Percentiles rank a stretch among this genome's conserved stretches.
phyloP scores from a whole-genome alignment of 2,888 invertebrate genomes.

The Xylocampa areola region DNA sequence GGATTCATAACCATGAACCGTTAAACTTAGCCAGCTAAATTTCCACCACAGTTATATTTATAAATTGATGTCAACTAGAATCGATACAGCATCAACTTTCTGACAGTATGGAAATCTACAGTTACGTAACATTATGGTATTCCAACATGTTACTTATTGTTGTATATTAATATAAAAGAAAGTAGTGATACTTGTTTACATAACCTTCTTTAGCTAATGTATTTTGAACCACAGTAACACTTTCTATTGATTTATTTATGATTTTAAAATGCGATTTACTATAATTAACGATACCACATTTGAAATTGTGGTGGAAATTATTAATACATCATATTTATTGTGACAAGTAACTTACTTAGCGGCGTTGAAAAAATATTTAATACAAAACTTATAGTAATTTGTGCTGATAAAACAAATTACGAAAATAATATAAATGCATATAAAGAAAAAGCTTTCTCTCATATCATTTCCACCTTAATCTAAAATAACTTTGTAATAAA shows the following conservation, averaged over 20 bases:
- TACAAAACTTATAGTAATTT: constrained; percentile 33
- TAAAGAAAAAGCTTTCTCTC: constrained; percentile 26
- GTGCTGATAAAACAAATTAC: constrained; percentile 35
- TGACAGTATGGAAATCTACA: constrained; percentile 11
- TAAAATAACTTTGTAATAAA: constrained; percentile 54
- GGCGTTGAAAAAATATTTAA: constrained; percentile 16
- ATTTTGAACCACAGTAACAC: not conserved
- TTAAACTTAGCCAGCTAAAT: constrained; percentile 40
- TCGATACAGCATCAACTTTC: constrained; percentile 15
- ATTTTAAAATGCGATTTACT: not conserved
- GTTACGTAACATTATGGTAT: constrained; percentile 10
- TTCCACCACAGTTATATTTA: constrained; percentile 28
- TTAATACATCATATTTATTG: not conserved
- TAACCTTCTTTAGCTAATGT: constrained; percentile 7
- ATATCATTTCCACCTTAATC: constrained; percentile 33
- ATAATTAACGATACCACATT: constrained; percentile 14
- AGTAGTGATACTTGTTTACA: constrained; percentile 23
- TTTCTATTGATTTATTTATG: not conserved
- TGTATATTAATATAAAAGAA: constrained; percentile 25
- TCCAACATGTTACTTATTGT: no score
- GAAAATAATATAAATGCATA: constrained; percentile 38
- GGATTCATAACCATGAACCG: constrained; percentile 23
- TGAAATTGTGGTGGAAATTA: constrained; percentile 15
- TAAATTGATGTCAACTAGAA: constrained; percentile 26
- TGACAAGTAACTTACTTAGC: constrained; percentile 6